Conservation (phyloP, 2,888 invertebrate genomes). For the Drosophila merina region DNA sequence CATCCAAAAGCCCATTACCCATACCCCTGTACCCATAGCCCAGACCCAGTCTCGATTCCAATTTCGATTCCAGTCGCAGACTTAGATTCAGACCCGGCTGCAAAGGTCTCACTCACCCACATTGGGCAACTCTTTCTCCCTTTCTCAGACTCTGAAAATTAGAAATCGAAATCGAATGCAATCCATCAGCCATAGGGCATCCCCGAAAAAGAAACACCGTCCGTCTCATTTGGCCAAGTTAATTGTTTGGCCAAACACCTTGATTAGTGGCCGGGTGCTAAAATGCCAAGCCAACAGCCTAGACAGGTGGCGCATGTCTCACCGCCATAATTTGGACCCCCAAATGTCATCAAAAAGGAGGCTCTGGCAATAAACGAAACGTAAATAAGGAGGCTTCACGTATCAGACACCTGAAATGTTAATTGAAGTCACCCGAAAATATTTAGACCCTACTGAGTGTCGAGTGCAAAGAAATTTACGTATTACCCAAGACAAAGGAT, state of each 20-base stretch:
- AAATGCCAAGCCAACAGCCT: slow-evolving; percentile 53
- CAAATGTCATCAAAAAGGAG: slow-evolving; percentile 44
- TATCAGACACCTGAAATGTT: slow-evolving; percentile 39
- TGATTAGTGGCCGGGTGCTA: slow-evolving; percentile 59
- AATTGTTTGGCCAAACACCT: slow-evolving; percentile 62
- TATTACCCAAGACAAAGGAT: neutral
- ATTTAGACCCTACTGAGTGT: slow-evolving; percentile 30
- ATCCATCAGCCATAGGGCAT: slow-evolving; percentile 28
- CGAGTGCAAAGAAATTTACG: neutral
- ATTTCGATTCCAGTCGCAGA: slow-evolving; percentile 21
- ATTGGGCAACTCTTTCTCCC: slow-evolving; percentile 28
- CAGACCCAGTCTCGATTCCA: slow-evolving; percentile 13
- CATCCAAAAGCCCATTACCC: slow-evolving; percentile 37
- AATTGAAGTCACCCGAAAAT: slow-evolving; percentile 62
- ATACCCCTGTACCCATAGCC: slow-evolving; percentile 9
- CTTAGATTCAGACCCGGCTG: slow-evolving; percentile 15
- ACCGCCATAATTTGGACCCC: slow-evolving; percentile 42
- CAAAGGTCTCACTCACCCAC: slow-evolving; percentile 33
- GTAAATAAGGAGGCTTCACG: slow-evolving; percentile 1
- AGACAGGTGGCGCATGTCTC: slow-evolving; percentile 57
- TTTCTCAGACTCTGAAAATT: slow-evolving; percentile 20
- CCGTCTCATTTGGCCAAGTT: slow-evolving; percentile 42
- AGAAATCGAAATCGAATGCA: slow-evolving; percentile 42
- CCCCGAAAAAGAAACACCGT: slow-evolving; percentile 19
- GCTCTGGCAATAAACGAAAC: slow-evolving; percentile 9